phyloP scores from a whole-genome alignment of 2,888 invertebrate species.

The Cephonodes hylas region DNA sequence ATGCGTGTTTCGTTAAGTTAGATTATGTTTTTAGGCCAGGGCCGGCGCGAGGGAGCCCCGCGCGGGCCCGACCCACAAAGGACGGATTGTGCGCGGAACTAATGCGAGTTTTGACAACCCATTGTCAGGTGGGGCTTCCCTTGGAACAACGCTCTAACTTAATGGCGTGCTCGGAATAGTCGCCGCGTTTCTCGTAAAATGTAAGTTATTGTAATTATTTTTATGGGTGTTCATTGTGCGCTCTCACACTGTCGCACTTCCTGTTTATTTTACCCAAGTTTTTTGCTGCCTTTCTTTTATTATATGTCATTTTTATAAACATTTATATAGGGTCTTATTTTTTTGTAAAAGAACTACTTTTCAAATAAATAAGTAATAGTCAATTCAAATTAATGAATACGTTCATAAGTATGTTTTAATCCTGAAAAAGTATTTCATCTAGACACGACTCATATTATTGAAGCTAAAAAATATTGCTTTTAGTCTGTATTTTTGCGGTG shows the following conservation, averaged over 20 bases:
- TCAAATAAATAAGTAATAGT: too few species aligned
- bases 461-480: too few species aligned
- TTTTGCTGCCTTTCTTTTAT: not conserved
- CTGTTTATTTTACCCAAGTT: not conserved
- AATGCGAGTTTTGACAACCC: conserved; percentile 4
- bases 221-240: not conserved
- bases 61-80: not conserved
- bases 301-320: too few species aligned
- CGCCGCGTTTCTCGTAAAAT: not conserved
- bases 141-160: not conserved
- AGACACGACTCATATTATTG: too few species aligned
- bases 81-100: not conserved
- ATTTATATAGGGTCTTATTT: too few species aligned
- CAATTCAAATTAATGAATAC: too few species aligned
- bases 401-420: too few species aligned
- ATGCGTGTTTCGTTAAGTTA: conserved; percentile 2
- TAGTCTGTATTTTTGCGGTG: too few species aligned
- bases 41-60: not conserved
- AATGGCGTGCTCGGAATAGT: not conserved
- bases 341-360: too few species aligned
- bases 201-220: not conserved
- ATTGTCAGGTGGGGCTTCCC: conserved; percentile 1
- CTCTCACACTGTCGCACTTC: not conserved
- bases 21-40: conserved; percentile 6
- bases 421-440: too few species aligned